Evolutionary conservation across 2,797 vertebrate genomes (phyloP), one percentile per base, ranked within the genome.

Genomic region (Thripadectes ignobilis): DNA sequence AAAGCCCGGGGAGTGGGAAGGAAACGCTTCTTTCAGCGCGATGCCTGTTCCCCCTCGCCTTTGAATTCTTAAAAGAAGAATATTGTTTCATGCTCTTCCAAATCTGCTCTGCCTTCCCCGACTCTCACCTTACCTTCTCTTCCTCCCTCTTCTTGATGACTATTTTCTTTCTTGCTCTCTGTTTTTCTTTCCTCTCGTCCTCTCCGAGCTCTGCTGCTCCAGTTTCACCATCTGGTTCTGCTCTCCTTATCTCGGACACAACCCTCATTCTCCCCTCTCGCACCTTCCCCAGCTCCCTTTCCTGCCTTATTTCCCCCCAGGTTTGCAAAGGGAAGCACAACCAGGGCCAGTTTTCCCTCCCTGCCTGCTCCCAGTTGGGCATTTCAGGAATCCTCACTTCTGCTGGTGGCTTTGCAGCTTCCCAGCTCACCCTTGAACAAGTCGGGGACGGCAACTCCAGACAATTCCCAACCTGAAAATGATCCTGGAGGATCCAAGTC

Each of bases 141-240:
- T 93, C 87, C 85, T 93, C 93, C 51, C 89, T 89, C 91, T 58
- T 73, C 92, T 76, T 51, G 79, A 84, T 91, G 85, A 92, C 88
- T 92, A 92, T 89, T 95, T 96, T 94, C 96, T 96, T 97, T 94
- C 91, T 95, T 97, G 92, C 83, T 95, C 67, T 85, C 89, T 96
- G 94, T 97, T 96, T 96, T 97, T 95, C 93, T 97, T 97, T 95
- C 95, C 93, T 93, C 95, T 87, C 57, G 7, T 95, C 91, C 77
- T 95, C 84, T 96, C 84, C 85, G 92, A 61, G 84, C 84, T 93
- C 84, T 66, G 90, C 90, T 96, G 94, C 95, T 96, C 94, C 94
- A 91, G 86, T 97, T 96, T 96, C 95, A 97, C 96, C 94, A 95
- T 96, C 96, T 96, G 94, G 88, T 96, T 92, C 92, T 96, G 81